phyloP scores from a whole-genome alignment of 2,888 invertebrate genomes.

The Dyspetes luteomarginatus region DNA sequence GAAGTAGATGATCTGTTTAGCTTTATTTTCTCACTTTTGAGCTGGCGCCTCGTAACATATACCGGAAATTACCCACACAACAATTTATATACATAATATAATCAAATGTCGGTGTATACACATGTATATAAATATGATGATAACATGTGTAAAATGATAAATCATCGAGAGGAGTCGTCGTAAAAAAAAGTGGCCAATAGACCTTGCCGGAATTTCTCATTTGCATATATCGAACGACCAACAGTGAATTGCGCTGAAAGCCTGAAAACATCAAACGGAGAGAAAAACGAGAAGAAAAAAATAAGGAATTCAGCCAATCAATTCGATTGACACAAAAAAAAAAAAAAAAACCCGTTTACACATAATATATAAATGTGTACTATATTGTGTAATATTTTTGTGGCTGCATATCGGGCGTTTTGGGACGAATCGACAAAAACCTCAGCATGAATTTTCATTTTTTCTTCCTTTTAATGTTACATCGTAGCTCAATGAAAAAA shows the following conservation, averaged over 20 bases:
- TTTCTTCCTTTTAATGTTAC: too few species aligned
- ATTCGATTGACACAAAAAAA: constrained; percentile 19
- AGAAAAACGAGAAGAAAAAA: neutral
- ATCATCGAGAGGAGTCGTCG: too few species aligned
- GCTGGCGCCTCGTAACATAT: neutral
- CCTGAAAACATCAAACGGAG: neutral
- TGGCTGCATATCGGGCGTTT: too few species aligned
- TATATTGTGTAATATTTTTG: neutral
- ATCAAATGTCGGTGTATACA: too few species aligned
- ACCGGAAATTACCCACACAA: neutral
- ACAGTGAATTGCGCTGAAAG: neutral
- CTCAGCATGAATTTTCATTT: too few species aligned
- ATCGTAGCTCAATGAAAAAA: too few species aligned
- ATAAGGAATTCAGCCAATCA: constrained; percentile 21
- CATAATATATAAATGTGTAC: neutral
- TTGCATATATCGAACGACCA: too few species aligned
- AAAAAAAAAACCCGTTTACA: constrained; percentile 21
- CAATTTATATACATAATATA: neutral
- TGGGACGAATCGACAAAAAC: too few species aligned
- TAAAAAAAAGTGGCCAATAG: too few species aligned
- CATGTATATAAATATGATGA: too few species aligned
- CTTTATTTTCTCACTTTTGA: neutral
- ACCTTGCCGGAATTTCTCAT: too few species aligned
- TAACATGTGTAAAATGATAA: too few species aligned
- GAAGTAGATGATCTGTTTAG: neutral